Evolutionary conservation across 2,113 vertebrate genomes (phyloP).

Genomic region (Pardalotus punctatus): DNA sequence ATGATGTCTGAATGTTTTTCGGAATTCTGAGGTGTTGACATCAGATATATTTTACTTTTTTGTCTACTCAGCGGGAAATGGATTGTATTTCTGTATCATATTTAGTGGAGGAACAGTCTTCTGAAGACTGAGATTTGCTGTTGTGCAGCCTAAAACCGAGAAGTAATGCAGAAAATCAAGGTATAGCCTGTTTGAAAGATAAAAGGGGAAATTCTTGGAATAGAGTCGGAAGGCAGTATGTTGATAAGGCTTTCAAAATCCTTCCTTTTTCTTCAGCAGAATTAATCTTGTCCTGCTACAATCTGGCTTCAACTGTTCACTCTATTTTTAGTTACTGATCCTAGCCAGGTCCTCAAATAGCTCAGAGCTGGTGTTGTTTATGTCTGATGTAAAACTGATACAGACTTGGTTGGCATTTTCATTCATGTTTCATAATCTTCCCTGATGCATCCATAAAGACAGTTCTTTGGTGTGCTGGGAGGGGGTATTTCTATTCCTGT

Average conservation of each 20-base stretch:
- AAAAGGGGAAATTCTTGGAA: background rate
- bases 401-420: conserved; percentile 40
- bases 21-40: background rate
- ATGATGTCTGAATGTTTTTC: background rate
- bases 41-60: background rate
- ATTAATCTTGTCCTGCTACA: conserved; percentile 40
- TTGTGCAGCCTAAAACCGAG: background rate
- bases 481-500: background rate
- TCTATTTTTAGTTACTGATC: conserved; percentile 49
- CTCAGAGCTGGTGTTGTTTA: conserved; percentile 47
- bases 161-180: background rate
- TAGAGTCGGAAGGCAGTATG: background rate
- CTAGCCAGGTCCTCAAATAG: conserved; percentile 53
- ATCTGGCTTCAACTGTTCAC: conserved; percentile 12
- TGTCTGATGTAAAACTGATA: conserved; percentile 54
- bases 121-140: background rate
- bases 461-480: background rate
- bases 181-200: background rate
- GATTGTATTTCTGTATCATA: background rate
- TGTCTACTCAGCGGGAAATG: conserved; percentile 7
- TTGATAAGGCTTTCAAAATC: background rate
- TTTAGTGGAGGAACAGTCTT: background rate
- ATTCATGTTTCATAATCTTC: conserved; percentile 54
- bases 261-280: background rate
- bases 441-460: background rate